Evolutionary conservation across 64 coral and sea anemone species (phyloP).

Genomic region (Stylophora pistillata): DNA sequence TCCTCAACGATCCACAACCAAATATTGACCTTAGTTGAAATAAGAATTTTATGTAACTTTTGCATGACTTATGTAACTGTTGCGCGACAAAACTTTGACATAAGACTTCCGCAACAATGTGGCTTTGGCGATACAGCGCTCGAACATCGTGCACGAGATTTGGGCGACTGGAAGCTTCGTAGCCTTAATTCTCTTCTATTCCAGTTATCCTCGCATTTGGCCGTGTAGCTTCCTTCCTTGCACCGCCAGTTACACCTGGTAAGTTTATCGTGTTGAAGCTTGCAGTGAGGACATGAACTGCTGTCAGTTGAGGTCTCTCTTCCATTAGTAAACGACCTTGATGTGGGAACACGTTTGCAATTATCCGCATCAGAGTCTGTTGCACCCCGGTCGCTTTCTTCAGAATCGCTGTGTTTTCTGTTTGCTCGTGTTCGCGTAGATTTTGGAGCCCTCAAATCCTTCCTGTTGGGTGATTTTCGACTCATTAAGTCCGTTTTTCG

Average conservation of each 20-base stretch:
- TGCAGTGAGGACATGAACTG: constrained; percentile 53
- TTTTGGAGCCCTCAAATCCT: not conserved
- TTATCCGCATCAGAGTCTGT: constrained; percentile 22
- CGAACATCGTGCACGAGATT: constrained; percentile 43
- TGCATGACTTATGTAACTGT: constrained; percentile 39
- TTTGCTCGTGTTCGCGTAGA: not conserved
- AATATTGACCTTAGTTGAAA: not conserved
- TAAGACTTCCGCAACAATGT: constrained; percentile 42
- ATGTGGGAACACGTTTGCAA: constrained; percentile 1
- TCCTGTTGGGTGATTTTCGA: constrained; percentile 1
- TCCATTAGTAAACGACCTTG: constrained; percentile 32
- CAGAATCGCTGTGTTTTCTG: constrained; percentile 1
- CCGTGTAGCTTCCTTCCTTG: not conserved
- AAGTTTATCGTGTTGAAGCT: constrained; percentile 52
- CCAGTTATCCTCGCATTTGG: constrained; percentile 22
- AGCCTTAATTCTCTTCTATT: constrained; percentile 54
- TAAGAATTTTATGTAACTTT: constrained; percentile 18
- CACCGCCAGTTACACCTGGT: not conserved
- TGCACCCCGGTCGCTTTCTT: constrained; percentile 28
- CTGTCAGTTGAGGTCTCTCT: not conserved
- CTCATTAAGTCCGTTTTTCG: constrained; percentile 33
- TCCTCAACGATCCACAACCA: not conserved
- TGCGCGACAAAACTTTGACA: constrained; percentile 42
- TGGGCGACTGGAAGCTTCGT: constrained; percentile 47
- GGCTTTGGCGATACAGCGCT: constrained; percentile 8